Evolutionary conservation across 2,113 vertebrate species (phyloP).

Genomic region (Colaptes auratus): DNA sequence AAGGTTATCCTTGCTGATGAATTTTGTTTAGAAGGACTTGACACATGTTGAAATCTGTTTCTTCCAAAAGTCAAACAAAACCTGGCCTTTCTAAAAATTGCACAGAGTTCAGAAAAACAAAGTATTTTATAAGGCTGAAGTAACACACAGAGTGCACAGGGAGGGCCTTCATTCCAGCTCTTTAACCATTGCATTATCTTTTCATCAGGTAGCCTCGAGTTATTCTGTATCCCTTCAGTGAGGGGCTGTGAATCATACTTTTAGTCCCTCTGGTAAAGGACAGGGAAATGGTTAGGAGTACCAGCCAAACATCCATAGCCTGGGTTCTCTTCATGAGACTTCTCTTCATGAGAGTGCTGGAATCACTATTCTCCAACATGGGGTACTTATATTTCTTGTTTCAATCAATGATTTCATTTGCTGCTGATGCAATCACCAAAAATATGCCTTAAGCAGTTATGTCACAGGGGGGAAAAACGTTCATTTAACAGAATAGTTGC

Average conservation of each 20-base stretch:
- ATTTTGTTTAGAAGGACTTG: slow-evolving; percentile 53
- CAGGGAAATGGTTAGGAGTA: background rate
- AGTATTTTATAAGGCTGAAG: background rate
- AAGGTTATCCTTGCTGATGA: slow-evolving; percentile 50
- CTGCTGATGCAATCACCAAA: background rate
- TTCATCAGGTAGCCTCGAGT: rapidly evolving
- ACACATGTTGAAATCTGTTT: slow-evolving; percentile 37
- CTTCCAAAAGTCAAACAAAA: slow-evolving; percentile 38
- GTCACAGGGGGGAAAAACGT: background rate
- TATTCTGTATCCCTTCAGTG: background rate
- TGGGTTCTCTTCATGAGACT: background rate
- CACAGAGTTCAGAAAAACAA: background rate
- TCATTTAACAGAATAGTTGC: background rate
- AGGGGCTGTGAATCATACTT: background rate
- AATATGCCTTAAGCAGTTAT: background rate
- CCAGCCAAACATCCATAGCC: background rate
- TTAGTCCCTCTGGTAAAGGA: background rate
- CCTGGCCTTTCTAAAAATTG: slow-evolving; percentile 2
- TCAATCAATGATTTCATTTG: background rate
- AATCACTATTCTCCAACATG: background rate
- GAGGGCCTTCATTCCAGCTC: background rate
- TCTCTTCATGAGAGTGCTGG: background rate
- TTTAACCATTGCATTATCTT: background rate
- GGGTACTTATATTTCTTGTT: background rate
- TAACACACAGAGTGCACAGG: background rate